Evolutionary conservation across 2,888 invertebrate genomes (phyloP).

Genomic region (Chrysodeixis includens): DNA sequence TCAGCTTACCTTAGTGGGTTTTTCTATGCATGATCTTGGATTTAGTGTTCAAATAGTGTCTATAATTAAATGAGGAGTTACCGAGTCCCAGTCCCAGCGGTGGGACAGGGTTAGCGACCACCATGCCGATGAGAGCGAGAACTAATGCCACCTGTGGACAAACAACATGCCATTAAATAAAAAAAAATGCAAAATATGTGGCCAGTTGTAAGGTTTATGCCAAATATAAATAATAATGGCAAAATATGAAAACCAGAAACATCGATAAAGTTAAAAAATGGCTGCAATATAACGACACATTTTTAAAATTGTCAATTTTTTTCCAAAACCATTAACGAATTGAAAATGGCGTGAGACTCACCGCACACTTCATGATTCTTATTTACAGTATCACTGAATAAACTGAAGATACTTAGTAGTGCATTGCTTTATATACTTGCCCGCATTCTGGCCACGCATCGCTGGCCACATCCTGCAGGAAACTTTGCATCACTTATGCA

Average conservation of each 20-base stretch:
- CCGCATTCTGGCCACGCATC: constrained; percentile 39
- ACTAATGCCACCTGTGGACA: constrained; percentile 78
- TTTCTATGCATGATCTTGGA: constrained; percentile 60
- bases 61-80: constrained; percentile 61
- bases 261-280: not conserved
- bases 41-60: constrained; percentile 64
- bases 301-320: not conserved
- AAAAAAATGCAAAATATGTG: not conserved
- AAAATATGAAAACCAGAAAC: not conserved
- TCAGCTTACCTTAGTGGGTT: constrained; percentile 59
- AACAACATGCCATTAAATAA: constrained; percentile 26
- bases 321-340: not conserved
- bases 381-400: constrained; percentile 33
- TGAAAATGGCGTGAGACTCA: constrained; percentile 64
- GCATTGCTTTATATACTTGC: constrained; percentile 50
- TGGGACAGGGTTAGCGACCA: constrained; percentile 71
- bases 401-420: constrained; percentile 12
- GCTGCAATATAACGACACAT: too few species aligned
- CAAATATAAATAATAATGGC: too few species aligned
- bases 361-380: constrained; percentile 80
- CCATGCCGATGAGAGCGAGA: constrained; percentile 77
- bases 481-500: constrained; percentile 40
- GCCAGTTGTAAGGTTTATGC: too few species aligned
- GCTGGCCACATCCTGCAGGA: constrained; percentile 38
- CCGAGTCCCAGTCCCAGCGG: constrained; percentile 64